A percentile compares a stretch with the other conserved stretches of the same genome.
Conservation (phyloP, 2,113 vertebrate species). For the Oreochromis niloticus region DNA sequence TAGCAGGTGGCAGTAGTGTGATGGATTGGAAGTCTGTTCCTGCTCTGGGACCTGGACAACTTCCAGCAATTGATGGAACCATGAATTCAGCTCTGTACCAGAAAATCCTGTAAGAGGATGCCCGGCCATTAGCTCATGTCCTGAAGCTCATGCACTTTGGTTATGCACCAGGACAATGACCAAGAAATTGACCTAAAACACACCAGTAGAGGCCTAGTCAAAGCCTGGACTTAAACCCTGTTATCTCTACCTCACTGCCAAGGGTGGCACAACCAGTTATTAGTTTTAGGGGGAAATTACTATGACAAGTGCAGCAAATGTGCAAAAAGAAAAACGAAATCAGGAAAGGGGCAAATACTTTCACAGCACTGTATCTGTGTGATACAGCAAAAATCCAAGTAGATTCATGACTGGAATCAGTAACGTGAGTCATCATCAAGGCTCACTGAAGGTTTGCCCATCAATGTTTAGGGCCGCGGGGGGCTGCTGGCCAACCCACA, state of each 20-base stretch:
- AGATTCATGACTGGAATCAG: not conserved
- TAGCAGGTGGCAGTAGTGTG: not conserved
- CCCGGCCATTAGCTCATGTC: not conserved
- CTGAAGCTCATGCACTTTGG: not conserved
- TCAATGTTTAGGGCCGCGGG: not conserved
- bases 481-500: slow-evolving; percentile 10
- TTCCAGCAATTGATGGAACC: not conserved
- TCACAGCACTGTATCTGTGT: not conserved
- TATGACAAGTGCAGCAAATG: not conserved
- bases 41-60: not conserved
- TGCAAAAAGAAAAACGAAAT: not conserved
- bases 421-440: slow-evolving; percentile 19
- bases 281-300: not conserved
- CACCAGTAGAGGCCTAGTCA: not conserved
- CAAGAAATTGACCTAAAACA: not conserved
- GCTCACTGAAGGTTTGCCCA: not conserved
- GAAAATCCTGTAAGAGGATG: not conserved
- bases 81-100: not conserved
- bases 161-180: not conserved
- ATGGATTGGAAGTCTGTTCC: not conserved
- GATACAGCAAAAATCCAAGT: not conserved
- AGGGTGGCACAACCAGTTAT: not conserved
- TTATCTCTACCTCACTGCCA: not conserved
- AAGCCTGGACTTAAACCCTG: not conserved
- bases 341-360: not conserved